phyloP scores from a whole-genome alignment of 2,113 vertebrate species.

The Vidua macroura region DNA sequence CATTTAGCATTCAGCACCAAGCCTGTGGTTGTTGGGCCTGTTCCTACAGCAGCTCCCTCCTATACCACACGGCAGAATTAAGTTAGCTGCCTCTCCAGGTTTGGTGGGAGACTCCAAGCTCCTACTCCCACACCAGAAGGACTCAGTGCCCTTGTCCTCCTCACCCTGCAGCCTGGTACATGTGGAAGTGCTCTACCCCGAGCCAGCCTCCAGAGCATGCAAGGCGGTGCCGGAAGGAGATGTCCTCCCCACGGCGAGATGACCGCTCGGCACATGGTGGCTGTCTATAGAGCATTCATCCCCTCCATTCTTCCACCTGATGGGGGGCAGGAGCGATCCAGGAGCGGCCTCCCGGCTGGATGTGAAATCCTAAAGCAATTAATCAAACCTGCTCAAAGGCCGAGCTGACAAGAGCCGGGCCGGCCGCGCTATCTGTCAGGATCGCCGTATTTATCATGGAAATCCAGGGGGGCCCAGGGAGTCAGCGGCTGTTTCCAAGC shows the following conservation, averaged over 20 bases:
- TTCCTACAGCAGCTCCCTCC: background rate
- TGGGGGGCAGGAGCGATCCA: conserved; percentile 67
- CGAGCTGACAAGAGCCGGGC: conserved; percentile 86
- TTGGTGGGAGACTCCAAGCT: background rate
- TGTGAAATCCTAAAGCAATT: conserved; percentile 97
- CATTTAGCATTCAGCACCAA: background rate
- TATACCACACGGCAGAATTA: background rate
- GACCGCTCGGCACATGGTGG: conserved; percentile 77
- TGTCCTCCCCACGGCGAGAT: conserved; percentile 50
- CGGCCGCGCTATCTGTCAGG: conserved; percentile 76
- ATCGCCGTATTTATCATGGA: conserved; percentile 91
- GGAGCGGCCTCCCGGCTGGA: conserved; percentile 78
- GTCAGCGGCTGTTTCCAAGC: conserved; percentile 65
- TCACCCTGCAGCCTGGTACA: background rate
- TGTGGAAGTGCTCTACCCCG: background rate
- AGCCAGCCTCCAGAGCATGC: background rate
- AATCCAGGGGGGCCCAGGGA: conserved; percentile 81
- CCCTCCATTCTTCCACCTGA: conserved; percentile 76
- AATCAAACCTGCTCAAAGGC: conserved; percentile 91
- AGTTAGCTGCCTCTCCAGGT: background rate
- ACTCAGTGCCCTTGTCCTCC: background rate
- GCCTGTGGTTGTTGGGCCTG: background rate
- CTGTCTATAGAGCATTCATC: conserved; percentile 68
- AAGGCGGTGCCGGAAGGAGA: conserved; percentile 44
- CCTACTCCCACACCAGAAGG: background rate